phyloP scores from a whole-genome alignment of 2,113 vertebrate genomes.

The Aythya baeri region DNA sequence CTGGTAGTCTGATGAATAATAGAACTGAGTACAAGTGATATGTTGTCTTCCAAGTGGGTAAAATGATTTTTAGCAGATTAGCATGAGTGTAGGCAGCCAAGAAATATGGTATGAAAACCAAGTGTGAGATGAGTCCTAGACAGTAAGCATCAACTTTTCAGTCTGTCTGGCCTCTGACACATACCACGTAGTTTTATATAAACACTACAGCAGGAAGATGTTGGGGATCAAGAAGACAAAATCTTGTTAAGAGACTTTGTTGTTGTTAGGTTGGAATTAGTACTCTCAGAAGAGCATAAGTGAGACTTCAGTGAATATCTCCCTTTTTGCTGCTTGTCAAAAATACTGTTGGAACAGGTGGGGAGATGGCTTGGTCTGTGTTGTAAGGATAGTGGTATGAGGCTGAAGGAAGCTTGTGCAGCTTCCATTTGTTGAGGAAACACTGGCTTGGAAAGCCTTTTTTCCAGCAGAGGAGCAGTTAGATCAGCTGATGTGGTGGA shows the following conservation, averaged over 20 bases:
- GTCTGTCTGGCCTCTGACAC: background rate
- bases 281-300: background rate
- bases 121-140: conserved; percentile 29
- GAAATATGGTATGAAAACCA: conserved; percentile 28
- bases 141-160: background rate
- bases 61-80: conserved; percentile 58
- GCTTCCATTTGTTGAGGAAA: background rate
- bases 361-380: background rate
- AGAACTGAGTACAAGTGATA: conserved; percentile 33
- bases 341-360: background rate
- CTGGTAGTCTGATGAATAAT: conserved; percentile 56
- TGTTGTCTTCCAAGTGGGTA: conserved; percentile 27
- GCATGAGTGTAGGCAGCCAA: conserved; percentile 12
- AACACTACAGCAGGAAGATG: background rate
- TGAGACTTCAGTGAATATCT: background rate
- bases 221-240: background rate
- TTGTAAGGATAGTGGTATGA: background rate
- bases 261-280: background rate
- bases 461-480: background rate
- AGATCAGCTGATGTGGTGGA: background rate
- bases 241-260: background rate
- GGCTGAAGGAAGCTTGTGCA: background rate
- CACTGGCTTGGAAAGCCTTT: background rate
- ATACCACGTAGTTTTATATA: background rate
- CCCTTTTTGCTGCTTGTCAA: background rate